Evolutionary conservation across 2,888 invertebrate genomes (phyloP), one percentile per base, ranked within the genome.

Genomic region (Corythucha ciliata): DNA sequence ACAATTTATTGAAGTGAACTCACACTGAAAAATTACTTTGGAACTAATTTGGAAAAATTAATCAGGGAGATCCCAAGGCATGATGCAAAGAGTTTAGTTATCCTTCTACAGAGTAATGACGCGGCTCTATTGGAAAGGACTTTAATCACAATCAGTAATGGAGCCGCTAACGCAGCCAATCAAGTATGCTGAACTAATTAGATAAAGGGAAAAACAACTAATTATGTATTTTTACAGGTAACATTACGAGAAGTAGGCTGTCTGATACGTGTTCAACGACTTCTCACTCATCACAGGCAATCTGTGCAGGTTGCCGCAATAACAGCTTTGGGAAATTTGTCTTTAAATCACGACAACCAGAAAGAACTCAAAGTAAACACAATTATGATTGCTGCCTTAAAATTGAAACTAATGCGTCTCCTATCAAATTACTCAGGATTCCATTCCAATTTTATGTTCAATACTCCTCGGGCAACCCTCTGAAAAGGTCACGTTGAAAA

Each of bases 291-390:
- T 57, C 65, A 66, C 12, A 67, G 66, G 58, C 63, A 63, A 39
- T 53, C 67, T 29, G 64, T 71, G 26, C 65, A 68, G 52, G 63
- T 70, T 27, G 69, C 72, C 12, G 67, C 71, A 5, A 67, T 70
- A 16, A 69, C 70, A 54, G 71, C 73, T 22, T 63, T 75, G 36
- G 72, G 70, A 52, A 76, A 75, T 62, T 64, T 76, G 56, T 69
- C 74, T 18, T 64, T 72, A 18, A 74, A 73, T 61, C 69, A 69
- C 55, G 69, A 71, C 57, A 74, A 73, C 62, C 71, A 72, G 55
- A 64, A 66, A 57, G 69, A 72, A 61, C 63, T 74, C 58, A 70
- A 72, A 68, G 74, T 73, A 59, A 54, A 53, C 48, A 33, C n/a
- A n/a, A n/a, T n/a, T n/a, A n/a, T n/a, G n/a, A n/a, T n/a, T n/a